Evolutionary conservation across 2,113 vertebrate genomes (phyloP), one percentile per base, ranked within the genome.

Genomic region (Eptatretus burgeri): DNA sequence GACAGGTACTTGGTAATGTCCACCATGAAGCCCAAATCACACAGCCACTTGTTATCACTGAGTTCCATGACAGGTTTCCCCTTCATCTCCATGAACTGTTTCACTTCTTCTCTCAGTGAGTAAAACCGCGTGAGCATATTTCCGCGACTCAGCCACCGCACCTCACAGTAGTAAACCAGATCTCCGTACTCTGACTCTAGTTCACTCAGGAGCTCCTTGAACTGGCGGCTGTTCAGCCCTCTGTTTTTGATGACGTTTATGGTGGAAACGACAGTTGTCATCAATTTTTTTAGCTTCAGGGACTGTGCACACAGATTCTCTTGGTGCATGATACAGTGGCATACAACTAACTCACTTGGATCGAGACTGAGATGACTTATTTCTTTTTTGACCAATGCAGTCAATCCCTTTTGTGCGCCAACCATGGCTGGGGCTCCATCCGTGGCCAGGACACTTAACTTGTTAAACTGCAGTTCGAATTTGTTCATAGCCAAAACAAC

Each of bases 261-360:
- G 66, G 16, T 50, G 0, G 1, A 16, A 2, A 12, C 64, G 64
- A 72, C 66, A 63, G 68, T 50, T 62, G 64, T 62, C n/a, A 27
- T 65, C 51, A 18, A 51, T 53, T 64, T 63, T 20, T 65, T 64
- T 51, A 69, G 64, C 63, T 16, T 52, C 62, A 67, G 50, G 18
- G 66, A 69, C 53, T 69, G 66, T 64, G 62, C 66, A 65, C 13
- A 70, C 16, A 67, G 64, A 66, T 49, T 64, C 63, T 71, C 67
- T 68, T 70, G 67, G 64, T 69, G 67, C 63, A 66, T 68, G 62
- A 68, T 71, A 50, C 65, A 67, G 19, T 68, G 52, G 64, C 67
- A 70, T 68, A 67, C 51, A 65, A 65, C 16, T 68, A 69, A 66
- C 63, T 68, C 64, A 67, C 51, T 27, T 66, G 66, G 52, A 67